These are phyloP conservation scores for Malurus elegans DNA, from an alignment of 2,113 vertebrate species.

Conservation along the genomic window DNA sequence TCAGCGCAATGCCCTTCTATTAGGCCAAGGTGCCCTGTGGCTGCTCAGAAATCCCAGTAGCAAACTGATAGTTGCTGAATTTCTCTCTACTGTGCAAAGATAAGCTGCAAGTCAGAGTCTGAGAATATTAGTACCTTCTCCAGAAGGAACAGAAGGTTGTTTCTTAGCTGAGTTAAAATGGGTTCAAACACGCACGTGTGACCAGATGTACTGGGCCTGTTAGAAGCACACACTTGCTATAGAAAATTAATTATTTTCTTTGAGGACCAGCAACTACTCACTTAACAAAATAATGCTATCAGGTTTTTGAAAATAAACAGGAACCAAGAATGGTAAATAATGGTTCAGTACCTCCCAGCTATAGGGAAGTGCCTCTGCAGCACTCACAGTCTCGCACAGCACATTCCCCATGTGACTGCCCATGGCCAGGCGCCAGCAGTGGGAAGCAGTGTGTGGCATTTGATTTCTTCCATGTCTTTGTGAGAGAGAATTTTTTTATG, in stretches of 20 bases:
- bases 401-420: neutral
- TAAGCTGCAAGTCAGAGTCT: neutral
- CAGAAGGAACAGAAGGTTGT: conserved; percentile 18
- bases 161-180: neutral
- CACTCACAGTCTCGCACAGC: accelerated
- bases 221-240: neutral
- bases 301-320: neutral
- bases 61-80: neutral
- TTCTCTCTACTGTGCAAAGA: neutral
- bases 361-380: neutral
- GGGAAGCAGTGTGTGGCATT: neutral
- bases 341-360: neutral
- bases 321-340: neutral
- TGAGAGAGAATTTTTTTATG: neutral
- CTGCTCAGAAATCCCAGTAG: neutral
- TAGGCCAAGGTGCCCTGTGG: neutral
- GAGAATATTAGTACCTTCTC: conserved; percentile 9
- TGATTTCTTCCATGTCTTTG: neutral
- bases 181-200: neutral
- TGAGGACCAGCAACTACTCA: neutral
- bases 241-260: conserved; percentile 35
- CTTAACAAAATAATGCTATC: neutral
- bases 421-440: neutral
- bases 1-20: neutral
- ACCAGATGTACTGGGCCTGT: neutral